Percentiles rank a stretch among this genome's conserved stretches.
phyloP scores from a whole-genome alignment of 2,797 vertebrate genomes.

The Echiichthys vipera region DNA sequence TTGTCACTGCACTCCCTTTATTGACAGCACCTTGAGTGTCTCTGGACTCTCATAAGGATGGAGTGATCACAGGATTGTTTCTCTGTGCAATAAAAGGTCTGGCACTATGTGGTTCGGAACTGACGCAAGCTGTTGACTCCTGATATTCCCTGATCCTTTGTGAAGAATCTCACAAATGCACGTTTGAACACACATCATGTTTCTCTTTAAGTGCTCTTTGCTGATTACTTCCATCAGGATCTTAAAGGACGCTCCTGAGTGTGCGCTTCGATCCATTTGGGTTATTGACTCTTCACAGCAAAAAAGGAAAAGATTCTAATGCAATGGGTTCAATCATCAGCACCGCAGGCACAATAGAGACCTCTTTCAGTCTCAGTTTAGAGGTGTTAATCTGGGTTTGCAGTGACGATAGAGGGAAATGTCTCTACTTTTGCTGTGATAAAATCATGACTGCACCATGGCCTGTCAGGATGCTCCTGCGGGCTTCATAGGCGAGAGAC shows the following conservation, averaged over 20 bases:
- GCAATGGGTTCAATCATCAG: conserved; percentile 39
- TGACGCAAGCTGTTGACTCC: conserved; percentile 4
- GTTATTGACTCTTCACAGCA: conserved; percentile 59
- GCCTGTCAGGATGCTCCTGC: background rate
- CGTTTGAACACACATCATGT: conserved; percentile 6
- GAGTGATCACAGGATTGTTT: conserved; percentile 26
- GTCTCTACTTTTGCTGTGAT: background rate
- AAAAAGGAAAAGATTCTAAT: conserved; percentile 48
- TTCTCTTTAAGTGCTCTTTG: conserved; percentile 67
- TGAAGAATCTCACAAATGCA: no score
- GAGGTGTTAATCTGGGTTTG: conserved; percentile 1
- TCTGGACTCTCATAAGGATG: conserved; percentile 2
- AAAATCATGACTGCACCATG: background rate
- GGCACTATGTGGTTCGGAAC: background rate
- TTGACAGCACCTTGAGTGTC: background rate
- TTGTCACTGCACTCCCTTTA: background rate
- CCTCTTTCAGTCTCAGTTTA: conserved; percentile 17
- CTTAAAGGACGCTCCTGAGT: conserved; percentile 44
- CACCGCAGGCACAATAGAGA: background rate
- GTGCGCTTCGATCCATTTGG: conserved; percentile 59
- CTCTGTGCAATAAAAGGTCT: conserved; percentile 14
- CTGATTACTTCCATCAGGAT: conserved; percentile 66
- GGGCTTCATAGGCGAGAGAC: conserved; percentile 3
- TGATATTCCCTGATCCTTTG: background rate
- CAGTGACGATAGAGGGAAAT: background rate